Evolutionary conservation across 2,113 vertebrate species (phyloP).

Genomic region (Paradisaea rubra): DNA sequence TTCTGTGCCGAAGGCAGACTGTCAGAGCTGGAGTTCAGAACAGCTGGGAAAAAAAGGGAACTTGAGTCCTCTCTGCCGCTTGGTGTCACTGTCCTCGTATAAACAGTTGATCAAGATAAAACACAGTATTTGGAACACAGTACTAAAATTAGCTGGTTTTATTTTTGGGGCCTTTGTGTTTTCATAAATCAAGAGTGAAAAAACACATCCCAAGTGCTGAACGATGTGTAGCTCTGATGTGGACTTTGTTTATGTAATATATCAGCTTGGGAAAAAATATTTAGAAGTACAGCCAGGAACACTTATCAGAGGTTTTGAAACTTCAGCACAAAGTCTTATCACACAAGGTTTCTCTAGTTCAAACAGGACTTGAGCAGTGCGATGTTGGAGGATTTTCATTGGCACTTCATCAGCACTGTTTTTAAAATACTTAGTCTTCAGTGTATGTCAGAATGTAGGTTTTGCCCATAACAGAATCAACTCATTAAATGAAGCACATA

Average conservation of each 20-base stretch:
- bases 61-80: neutral
- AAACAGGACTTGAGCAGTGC: neutral
- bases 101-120: neutral
- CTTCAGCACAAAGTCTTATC: slow-evolving; percentile 6
- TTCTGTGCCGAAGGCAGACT: neutral
- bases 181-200: slow-evolving; percentile 12
- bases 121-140: neutral
- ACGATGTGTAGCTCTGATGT: neutral
- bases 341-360: neutral
- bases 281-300: slow-evolving; percentile 11
- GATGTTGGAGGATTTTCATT: neutral
- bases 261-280: slow-evolving; percentile 11
- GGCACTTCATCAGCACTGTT: neutral
- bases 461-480: neutral
- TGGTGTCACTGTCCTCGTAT: slow-evolving; percentile 53
- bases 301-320: slow-evolving; percentile 7
- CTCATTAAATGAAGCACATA: neutral
- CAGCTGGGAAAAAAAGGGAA: neutral
- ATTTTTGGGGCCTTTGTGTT: slow-evolving; percentile 12
- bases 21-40: neutral
- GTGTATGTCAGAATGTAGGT: neutral
- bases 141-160: slow-evolving; percentile 10
- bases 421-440: neutral
- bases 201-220: neutral
- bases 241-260: slow-evolving; percentile 41